Evolutionary conservation across 2,888 invertebrate genomes (phyloP), one percentile per base, ranked within the genome.

Genomic region (Eretmocerus hayati): DNA sequence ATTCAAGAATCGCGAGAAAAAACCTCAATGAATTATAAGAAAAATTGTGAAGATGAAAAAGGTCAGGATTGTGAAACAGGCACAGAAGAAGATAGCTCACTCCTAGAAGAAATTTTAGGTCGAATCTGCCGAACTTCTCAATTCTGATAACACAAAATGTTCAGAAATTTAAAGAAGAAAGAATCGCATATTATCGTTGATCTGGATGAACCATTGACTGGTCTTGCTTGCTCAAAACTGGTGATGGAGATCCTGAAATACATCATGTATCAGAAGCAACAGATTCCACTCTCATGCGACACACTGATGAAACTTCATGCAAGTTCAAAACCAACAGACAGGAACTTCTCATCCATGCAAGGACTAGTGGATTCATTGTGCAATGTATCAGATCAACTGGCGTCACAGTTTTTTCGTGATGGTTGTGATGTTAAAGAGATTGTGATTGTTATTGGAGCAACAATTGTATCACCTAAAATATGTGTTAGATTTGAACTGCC

Each of bases 221-320:
- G 65, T 33, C 61, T 62, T 31, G 65, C 66, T 23, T 73, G 72
- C 53, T 62, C 67, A 5, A 65, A 62, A 45, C 55, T 72, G n/a
- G 58, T 71, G 13, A 64, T 62, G 30, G 73, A 73, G 50, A 55
- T 73, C 2, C 54, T 73, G 2, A 73, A 73, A 43, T 72, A 72
- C 53, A 59, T 73, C 30, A 59, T 72, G n/a, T 72, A 70, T 51
- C 70, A 71, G 22, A 73, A 73, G 48, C 67, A 72, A 56, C 71
- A 73, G 49, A 72, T 73, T 46, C 73, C 73, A 3, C 65, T 72
- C 46, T 59, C 72, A 0, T 72, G 60, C 32, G 73, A 73, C 37
- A 65, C 67, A 9, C 49, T 73, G 18, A 50, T 59, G 5, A 62
- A 64, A 38, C 55, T 64, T 5, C 64, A 67, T 49, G 50, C 54